Evolutionary conservation across 2,797 vertebrate genomes (phyloP).

Genomic region (Thamnophis elegans): DNA sequence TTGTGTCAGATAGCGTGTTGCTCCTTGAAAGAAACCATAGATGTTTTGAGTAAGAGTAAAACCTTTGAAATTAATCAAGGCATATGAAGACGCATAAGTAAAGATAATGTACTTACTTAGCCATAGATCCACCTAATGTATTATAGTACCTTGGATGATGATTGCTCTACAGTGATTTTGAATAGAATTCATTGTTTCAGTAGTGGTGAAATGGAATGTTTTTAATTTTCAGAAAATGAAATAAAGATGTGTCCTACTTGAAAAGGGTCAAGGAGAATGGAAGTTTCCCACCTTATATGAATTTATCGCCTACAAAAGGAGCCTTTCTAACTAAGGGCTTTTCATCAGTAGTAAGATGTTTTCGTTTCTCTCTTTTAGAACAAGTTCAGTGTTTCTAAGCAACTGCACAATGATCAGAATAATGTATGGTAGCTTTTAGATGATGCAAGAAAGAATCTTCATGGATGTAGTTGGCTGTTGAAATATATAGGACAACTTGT

Average conservation of each 20-base stretch:
- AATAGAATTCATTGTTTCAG: neutral
- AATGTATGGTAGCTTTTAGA: constrained; percentile 22
- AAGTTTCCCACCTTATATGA: neutral
- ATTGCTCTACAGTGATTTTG: neutral
- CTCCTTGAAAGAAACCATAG: constrained; percentile 1
- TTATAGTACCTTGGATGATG: neutral
- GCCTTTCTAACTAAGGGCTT: constrained; percentile 22
- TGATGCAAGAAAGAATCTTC: neutral
- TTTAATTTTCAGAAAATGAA: neutral
- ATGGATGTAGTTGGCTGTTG: neutral
- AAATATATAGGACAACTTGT: neutral
- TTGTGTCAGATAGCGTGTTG: neutral
- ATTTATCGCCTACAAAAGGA: constrained; percentile 30
- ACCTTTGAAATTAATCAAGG: constrained; percentile 1
- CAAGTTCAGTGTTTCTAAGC: constrained; percentile 34
- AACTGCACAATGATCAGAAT: constrained; percentile 36
- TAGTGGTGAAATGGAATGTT: neutral
- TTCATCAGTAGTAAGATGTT: constrained; percentile 17
- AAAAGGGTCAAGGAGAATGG: neutral
- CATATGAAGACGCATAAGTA: neutral
- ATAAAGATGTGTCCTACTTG: neutral
- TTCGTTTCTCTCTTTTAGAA: neutral
- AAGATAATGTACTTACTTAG: neutral
- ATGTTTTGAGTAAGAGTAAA: neutral
- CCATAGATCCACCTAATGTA: neutral